Percentiles rank a stretch among this genome's conserved stretches.
Evolutionary conservation across 2,888 invertebrate genomes (phyloP).

Genomic region (Camptogramma bilineatum): DNA sequence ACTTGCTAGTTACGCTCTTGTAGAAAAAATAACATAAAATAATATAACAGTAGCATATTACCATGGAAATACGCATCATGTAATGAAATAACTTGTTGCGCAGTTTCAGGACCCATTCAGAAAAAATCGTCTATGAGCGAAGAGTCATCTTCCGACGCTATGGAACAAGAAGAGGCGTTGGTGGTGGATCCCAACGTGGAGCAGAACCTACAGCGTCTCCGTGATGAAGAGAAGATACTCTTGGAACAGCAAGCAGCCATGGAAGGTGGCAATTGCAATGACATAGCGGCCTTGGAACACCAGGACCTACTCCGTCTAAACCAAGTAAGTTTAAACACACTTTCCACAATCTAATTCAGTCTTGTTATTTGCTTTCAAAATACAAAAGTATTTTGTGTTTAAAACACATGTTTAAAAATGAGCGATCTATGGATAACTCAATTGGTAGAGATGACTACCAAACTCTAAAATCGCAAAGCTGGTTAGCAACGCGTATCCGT

Average conservation of each 20-base stretch:
- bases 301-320: constrained; percentile 74
- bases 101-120: constrained; percentile 92
- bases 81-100: constrained; percentile 17
- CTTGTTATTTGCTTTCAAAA: background rate
- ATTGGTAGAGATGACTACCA: no score
- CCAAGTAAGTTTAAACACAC: constrained; percentile 56
- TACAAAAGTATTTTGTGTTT: background rate
- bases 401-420: background rate
- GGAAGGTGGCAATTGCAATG: constrained; percentile 79
- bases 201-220: constrained; percentile 74
- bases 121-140: constrained; percentile 96
- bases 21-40: background rate
- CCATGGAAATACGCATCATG: background rate
- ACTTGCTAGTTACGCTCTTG: background rate
- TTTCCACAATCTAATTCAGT: background rate
- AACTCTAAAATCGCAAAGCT: background rate
- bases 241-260: constrained; percentile 91
- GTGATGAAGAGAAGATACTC: constrained; percentile 90
- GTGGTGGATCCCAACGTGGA: constrained; percentile 81
- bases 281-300: constrained; percentile 71
- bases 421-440: no score
- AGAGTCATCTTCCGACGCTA: constrained; percentile 93
- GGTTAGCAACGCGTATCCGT: no score
- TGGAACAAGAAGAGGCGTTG: constrained; percentile 95
- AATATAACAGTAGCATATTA: background rate